phyloP scores from a whole-genome alignment of 2,113 vertebrate species.

The Oreotrochilus melanogaster region DNA sequence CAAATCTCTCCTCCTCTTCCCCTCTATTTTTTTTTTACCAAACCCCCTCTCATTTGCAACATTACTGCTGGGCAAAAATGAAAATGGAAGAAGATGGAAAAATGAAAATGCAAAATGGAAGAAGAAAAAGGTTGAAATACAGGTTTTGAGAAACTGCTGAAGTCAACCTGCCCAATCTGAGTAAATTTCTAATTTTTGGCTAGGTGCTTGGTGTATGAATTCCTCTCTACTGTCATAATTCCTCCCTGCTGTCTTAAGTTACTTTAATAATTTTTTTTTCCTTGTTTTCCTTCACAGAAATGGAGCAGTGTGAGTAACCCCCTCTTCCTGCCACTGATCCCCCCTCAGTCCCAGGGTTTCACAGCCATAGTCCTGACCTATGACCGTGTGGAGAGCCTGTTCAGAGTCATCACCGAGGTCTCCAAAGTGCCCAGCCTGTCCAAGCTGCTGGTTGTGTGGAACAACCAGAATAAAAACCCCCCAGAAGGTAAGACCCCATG shows the following conservation, averaged over 20 bases:
- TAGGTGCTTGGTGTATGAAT: neutral
- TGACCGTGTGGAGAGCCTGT: constrained; percentile 95
- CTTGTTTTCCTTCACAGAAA: constrained; percentile 79
- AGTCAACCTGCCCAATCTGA: neutral
- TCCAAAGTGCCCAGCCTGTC: constrained; percentile 97
- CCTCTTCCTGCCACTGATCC: constrained; percentile 94
- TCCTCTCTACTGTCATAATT: neutral
- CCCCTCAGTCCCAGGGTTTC: constrained; percentile 94
- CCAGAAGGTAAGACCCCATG: constrained; percentile 87
- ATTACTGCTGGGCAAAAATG: neutral
- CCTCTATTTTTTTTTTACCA: neutral
- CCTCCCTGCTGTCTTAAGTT: neutral
- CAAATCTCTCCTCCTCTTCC: neutral
- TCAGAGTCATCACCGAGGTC: constrained; percentile 97
- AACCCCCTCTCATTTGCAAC: neutral
- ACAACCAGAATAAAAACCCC: constrained; percentile 98
- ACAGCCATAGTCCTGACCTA: constrained; percentile 97
- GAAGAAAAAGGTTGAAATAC: neutral
- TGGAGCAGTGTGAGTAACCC: constrained; percentile 97
- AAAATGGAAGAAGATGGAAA: neutral
- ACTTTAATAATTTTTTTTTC: neutral
- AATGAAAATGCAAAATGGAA: neutral
- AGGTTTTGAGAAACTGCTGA: neutral
- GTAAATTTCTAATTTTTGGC: neutral
- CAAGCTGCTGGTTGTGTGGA: constrained; percentile 96